Percentiles rank a stretch among this genome's conserved stretches.
Evolutionary conservation across 2,797 vertebrate species (phyloP).

Genomic region (Microhierax caerulescens): DNA sequence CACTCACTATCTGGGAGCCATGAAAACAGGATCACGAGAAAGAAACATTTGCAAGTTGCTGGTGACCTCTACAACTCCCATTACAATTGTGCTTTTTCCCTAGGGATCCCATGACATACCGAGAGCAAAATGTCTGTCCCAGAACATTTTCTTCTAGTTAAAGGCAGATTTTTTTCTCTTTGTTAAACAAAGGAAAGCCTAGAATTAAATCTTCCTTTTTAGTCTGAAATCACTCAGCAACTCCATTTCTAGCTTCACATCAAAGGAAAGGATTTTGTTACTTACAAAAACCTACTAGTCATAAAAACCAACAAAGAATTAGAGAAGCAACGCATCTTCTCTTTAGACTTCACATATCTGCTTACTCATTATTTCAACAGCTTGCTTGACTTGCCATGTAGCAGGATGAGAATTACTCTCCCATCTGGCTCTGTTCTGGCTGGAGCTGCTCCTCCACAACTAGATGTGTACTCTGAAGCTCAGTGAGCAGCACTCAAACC

Average conservation of each 20-base stretch:
- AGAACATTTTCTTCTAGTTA: conserved; percentile 55
- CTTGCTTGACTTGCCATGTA: neutral
- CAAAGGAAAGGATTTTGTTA: neutral
- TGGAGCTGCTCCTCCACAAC: neutral
- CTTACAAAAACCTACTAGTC: neutral
- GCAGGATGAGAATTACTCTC: neutral
- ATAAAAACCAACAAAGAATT: neutral
- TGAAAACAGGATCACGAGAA: conserved; percentile 27
- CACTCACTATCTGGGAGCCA: neutral
- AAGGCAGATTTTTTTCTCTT: neutral
- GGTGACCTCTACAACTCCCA: conserved; percentile 34
- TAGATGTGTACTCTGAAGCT: neutral
- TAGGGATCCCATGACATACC: conserved; percentile 22
- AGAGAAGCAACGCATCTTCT: neutral
- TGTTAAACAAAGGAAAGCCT: neutral
- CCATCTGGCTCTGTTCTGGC: neutral
- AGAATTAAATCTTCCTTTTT: neutral
- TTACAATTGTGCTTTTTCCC: neutral
- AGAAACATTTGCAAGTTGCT: neutral
- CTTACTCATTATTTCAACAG: neutral
- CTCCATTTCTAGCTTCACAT: neutral
- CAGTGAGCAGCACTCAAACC: neutral
- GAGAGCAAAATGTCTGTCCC: conserved; percentile 7
- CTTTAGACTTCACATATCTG: neutral
- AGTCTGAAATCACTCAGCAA: neutral